phyloP scores from a whole-genome alignment of 2,113 vertebrate species.

The Triplophysa siluroides region DNA sequence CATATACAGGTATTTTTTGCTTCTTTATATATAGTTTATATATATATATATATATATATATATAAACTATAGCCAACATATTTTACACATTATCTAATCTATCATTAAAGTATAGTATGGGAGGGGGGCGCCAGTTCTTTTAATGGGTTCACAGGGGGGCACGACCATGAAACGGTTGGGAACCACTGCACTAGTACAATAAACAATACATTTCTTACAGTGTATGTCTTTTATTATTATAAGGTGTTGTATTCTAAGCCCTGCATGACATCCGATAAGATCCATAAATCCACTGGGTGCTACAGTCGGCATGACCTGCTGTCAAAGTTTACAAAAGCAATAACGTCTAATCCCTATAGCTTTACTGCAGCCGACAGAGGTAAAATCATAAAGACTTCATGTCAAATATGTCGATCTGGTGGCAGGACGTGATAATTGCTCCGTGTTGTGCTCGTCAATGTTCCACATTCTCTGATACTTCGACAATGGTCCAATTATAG shows the following conservation, averaged over 20 bases:
- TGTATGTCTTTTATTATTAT: background rate
- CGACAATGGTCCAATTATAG: constrained; percentile 20
- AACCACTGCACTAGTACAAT: background rate
- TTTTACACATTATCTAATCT: no score
- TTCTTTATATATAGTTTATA: no score
- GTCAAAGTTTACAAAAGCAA: constrained; percentile 21
- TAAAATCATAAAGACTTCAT: background rate
- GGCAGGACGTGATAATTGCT: constrained; percentile 21
- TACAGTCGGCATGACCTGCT: background rate
- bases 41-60: no score
- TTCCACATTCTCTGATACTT: constrained; percentile 1
- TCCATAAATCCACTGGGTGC: background rate
- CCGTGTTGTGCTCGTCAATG: background rate
- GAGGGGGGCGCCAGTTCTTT: no score
- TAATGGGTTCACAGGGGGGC: no score
- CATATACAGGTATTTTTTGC: no score
- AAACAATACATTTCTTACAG: constrained; percentile 14
- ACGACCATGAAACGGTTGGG: no score
- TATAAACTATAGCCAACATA: no score
- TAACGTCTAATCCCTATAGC: background rate
- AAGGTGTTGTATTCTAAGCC: background rate
- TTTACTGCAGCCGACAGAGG: background rate
- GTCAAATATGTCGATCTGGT: background rate
- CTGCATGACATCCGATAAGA: background rate
- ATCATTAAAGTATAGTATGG: no score